Base-by-base conservation (phyloP, 2,888 invertebrate genomes). In the Teinopalpus imperialis region DNA sequence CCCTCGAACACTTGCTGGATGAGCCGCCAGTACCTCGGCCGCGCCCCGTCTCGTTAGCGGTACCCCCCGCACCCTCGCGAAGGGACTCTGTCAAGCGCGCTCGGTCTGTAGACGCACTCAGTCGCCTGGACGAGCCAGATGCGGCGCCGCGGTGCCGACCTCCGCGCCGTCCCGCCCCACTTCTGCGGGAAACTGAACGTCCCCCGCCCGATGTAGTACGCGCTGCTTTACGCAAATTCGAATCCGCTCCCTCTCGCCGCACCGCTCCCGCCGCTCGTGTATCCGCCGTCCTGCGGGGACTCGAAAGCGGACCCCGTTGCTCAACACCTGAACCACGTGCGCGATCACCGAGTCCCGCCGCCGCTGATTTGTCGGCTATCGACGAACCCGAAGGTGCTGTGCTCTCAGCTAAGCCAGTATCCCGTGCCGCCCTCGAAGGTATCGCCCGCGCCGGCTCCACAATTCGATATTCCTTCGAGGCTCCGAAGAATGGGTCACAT, bases 161-260 rank as follows among this genome's bases (percentile, higher is more conserved):
- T 54, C 82, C 57, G 59, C 79, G 58, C 51, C 91, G 91, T 61
- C 90, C 92, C 57, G 90, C 86, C 31, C 93, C 93, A 1, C 81
- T 93, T 32, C 89, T 94, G 62, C 92, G 92, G 59, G 94, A 94
- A 54, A 92, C 92, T 7, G 96, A 96, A 64, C 90, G 96, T 35
- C 97, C 97, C 1, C 97, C 97, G 9, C 94, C 94, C 0, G 97
- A 97, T 86, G 92, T 97, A 55, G 97, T 97, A 48, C 95, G 95
- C 62, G 94, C 95, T 49, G 94, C 96, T 7, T 91, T 96, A 51
- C 92, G 94, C 66, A 93, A 96, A 66, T 97, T 97, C 81, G 97
- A 97, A 74, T 90, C 90, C 30, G 89, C 91, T 0, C 91, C 92
- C 6, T 83, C 91, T 55, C 87, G 91, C 1, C 86, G 90, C 13